Conservation (phyloP, 1,140 invertebrate species). For the Rhopalosiphum padi region DNA sequence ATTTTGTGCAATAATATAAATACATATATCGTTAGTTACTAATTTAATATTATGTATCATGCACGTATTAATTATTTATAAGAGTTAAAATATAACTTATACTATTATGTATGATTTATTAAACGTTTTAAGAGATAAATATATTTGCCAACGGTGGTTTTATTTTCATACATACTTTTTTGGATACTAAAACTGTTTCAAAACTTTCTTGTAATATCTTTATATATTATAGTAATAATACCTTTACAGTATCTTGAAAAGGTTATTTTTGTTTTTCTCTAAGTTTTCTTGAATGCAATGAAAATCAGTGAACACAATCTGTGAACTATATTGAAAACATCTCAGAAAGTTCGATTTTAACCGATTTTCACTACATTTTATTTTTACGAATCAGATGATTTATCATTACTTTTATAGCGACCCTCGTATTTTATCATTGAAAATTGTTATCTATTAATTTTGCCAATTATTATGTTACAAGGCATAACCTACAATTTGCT, state of each 20-base stretch:
- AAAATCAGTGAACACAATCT: background rate
- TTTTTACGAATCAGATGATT: background rate
- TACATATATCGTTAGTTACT: background rate
- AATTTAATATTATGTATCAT: background rate
- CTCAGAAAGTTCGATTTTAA: background rate
- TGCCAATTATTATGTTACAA: background rate
- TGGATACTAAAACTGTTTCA: background rate
- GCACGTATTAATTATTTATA: background rate
- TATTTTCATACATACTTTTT: background rate
- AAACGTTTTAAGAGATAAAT: background rate
- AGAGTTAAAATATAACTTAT: background rate
- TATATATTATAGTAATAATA: background rate
- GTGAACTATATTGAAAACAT: background rate
- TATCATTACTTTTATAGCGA: background rate
- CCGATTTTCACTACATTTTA: background rate
- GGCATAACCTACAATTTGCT: background rate
- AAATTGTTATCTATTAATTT: background rate
- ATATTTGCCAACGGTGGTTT: background rate
- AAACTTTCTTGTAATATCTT: background rate
- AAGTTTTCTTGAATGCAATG: background rate
- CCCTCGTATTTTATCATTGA: background rate
- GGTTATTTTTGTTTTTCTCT: background rate
- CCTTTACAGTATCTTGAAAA: background rate
- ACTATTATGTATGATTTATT: background rate
- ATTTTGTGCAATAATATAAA: background rate